phyloP scores from a whole-genome alignment of 2,888 invertebrate species.

The Biston stratarius region DNA sequence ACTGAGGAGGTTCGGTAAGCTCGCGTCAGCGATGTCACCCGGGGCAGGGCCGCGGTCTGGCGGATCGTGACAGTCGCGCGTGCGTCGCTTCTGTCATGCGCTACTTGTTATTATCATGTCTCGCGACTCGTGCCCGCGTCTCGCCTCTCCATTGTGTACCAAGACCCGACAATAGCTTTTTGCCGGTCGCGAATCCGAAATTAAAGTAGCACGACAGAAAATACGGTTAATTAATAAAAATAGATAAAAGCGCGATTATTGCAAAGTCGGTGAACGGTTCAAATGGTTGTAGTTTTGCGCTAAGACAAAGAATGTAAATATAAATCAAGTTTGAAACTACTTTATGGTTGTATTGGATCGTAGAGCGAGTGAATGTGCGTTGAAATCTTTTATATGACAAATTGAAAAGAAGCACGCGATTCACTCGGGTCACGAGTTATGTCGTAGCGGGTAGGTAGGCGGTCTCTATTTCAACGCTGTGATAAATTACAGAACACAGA shows the following conservation, averaged over 20 bases:
- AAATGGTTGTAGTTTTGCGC: conserved; percentile 25
- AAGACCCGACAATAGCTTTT: conserved; percentile 50
- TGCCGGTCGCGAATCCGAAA: conserved; percentile 55
- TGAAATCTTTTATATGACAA: conserved; percentile 35
- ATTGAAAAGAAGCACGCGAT: conserved; percentile 9
- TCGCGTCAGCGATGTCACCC: conserved; percentile 64
- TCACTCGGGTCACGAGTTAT: conserved; percentile 3
- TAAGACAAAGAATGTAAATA: conserved; percentile 12
- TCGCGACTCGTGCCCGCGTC: conserved; percentile 71
- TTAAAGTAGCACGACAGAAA: conserved; percentile 48
- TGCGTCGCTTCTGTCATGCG: conserved; percentile 77
- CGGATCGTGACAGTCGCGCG: conserved; percentile 78
- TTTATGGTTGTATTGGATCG: neutral
- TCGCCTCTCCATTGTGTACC: conserved; percentile 61
- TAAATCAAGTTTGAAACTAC: neutral
- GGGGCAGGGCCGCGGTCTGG: conserved; percentile 48
- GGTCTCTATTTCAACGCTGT: neutral
- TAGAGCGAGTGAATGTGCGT: conserved; percentile 31
- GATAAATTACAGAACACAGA: neutral
- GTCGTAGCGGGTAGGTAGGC: neutral
- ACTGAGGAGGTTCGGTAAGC: conserved; percentile 41
- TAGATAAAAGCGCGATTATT: conserved; percentile 39
- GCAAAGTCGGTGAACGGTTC: conserved; percentile 34
- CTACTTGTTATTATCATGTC: conserved; percentile 81
- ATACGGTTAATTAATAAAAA: conserved; percentile 62